Percentiles rank a stretch among this genome's conserved stretches.
Conservation (phyloP, 2,113 vertebrate species). For the Herpailurus yagouaroundi region DNA sequence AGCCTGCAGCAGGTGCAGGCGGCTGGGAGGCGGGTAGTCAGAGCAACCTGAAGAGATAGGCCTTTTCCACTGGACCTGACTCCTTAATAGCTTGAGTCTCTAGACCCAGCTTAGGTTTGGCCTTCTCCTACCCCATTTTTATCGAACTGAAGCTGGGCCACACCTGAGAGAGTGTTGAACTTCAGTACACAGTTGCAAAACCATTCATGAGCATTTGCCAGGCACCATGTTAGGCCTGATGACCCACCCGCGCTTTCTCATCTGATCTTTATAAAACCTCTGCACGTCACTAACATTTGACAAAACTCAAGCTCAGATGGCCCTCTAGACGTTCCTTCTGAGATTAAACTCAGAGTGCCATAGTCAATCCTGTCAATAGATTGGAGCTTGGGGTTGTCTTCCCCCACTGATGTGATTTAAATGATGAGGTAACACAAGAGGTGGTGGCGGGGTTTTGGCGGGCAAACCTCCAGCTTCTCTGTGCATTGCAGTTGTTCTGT, state of each 20-base stretch:
- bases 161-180: background rate
- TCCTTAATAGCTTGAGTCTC: background rate
- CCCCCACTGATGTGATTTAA: background rate
- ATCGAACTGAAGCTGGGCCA: background rate
- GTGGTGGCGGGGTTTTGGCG: background rate
- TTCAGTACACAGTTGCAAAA: background rate
- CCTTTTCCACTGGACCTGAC: background rate
- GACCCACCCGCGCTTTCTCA: background rate
- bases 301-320: background rate
- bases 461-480: background rate
- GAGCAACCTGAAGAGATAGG: background rate
- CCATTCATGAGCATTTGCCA: background rate
- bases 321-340: background rate
- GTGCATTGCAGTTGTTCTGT: accelerated
- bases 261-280: background rate
- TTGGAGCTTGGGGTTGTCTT: background rate
- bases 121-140: background rate
- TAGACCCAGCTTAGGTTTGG: background rate
- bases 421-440: background rate
- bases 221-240: background rate
- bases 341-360: background rate
- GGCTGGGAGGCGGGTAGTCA: background rate
- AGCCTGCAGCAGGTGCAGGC: background rate
- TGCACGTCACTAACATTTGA: background rate
- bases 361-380: background rate